A percentile compares a stretch with the other conserved stretches of the same genome.
Conservation (phyloP, 2,888 invertebrate genomes). For the Tinea pellionella region DNA sequence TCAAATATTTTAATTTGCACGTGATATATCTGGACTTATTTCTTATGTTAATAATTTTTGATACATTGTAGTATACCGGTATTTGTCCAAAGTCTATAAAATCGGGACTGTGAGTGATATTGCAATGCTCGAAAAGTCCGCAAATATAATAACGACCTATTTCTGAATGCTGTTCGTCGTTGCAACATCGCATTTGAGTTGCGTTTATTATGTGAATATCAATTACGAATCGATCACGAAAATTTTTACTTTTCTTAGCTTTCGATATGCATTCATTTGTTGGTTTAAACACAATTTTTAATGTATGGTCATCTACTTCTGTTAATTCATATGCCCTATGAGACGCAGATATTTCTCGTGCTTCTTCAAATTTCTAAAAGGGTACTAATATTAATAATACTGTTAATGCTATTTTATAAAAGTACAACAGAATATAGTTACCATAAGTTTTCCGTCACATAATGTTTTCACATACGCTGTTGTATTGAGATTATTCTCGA, state of each 20-base stretch:
- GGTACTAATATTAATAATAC: background rate
- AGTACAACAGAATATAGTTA: constrained; percentile 20
- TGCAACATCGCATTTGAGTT: constrained; percentile 43
- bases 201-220: constrained; percentile 49
- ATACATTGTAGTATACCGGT: constrained; percentile 35
- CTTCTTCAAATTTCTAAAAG: constrained; percentile 48
- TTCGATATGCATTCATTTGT: constrained; percentile 49
- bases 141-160: constrained; percentile 65
- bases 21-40: constrained; percentile 51
- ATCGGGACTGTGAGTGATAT: constrained; percentile 55
- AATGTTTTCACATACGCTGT: constrained; percentile 50
- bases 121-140: constrained; percentile 63
- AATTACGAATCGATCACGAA: constrained; percentile 46
- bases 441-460: constrained; percentile 40
- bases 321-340: constrained; percentile 45
- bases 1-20: constrained; percentile 46
- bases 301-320: constrained; percentile 27
- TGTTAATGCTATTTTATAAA: background rate
- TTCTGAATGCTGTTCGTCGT: constrained; percentile 49
- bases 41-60: constrained; percentile 43
- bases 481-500: constrained; percentile 37
- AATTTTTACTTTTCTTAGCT: constrained; percentile 31
- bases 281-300: constrained; percentile 45
- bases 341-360: constrained; percentile 51
- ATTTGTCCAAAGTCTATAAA: constrained; percentile 54